phyloP scores from a whole-genome alignment of 2,888 invertebrate genomes.

The Crepidodera aurea region DNA sequence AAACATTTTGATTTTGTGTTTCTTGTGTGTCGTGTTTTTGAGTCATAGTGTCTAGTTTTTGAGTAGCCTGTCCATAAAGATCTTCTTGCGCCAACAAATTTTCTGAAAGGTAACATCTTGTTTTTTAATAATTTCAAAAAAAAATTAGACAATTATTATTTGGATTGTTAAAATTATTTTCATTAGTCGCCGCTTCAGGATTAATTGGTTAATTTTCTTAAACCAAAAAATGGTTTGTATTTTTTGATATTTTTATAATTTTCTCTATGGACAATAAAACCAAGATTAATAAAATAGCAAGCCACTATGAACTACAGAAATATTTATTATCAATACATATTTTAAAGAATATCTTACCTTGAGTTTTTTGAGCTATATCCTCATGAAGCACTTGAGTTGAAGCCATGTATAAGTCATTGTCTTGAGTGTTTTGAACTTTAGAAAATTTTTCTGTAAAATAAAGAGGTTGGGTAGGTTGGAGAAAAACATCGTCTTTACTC shows the following conservation, averaged over 20 bases:
- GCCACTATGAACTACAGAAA: no score
- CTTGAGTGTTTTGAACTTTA: slow-evolving; percentile 4
- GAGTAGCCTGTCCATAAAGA: slow-evolving; percentile 14
- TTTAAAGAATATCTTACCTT: slow-evolving; percentile 1
- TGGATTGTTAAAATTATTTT: no score
- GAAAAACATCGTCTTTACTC: slow-evolving; percentile 7
- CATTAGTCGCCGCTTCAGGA: no score
- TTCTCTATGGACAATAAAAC: no score
- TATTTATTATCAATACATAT: no score
- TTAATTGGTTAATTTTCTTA: no score
- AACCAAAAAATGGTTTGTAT: no score
- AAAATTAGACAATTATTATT: no score
- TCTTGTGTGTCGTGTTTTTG: neutral
- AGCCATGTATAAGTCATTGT: slow-evolving; percentile 34
- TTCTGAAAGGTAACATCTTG: slow-evolving; percentile 6
- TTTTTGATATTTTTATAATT: no score
- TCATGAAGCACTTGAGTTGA: slow-evolving; percentile 25
- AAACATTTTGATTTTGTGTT: neutral
- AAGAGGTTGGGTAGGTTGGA: slow-evolving; percentile 8
- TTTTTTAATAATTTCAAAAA: no score
- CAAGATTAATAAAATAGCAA: no score
- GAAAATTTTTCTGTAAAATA: neutral
- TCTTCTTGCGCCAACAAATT: slow-evolving; percentile 10
- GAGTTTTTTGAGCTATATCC: neutral
- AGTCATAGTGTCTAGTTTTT: slow-evolving; percentile 2